phyloP scores from a whole-genome alignment of 2,888 invertebrate species.

The Epinotia ramella region DNA sequence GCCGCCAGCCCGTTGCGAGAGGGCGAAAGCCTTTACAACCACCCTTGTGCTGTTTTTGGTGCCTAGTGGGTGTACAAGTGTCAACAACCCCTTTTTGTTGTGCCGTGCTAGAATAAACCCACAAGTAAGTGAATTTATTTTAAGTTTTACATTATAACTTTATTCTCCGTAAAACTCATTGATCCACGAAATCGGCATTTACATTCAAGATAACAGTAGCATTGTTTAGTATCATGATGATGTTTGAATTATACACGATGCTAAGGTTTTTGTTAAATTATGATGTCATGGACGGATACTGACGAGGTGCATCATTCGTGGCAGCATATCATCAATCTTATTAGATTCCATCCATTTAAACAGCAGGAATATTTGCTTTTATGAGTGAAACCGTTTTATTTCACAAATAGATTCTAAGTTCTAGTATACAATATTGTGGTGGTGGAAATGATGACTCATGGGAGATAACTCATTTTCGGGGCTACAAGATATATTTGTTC shows the following conservation, averaged over 20 bases:
- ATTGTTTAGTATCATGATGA: neutral
- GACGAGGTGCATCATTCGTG: constrained; percentile 23
- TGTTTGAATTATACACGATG: constrained; percentile 42
- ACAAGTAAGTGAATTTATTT: constrained; percentile 65
- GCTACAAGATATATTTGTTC: neutral
- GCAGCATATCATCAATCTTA: constrained; percentile 27
- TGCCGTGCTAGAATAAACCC: constrained; percentile 65
- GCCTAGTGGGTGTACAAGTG: constrained; percentile 72
- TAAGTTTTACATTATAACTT: constrained; percentile 30
- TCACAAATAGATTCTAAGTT: neutral
- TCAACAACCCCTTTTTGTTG: constrained; percentile 48
- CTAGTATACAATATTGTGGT: neutral
- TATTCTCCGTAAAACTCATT: constrained; percentile 19
- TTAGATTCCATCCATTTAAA: neutral
- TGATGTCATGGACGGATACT: constrained; percentile 67
- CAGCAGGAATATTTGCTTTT: neutral
- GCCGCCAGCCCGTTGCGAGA: constrained; percentile 39
- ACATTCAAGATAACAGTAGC: neutral
- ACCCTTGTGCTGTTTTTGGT: constrained; percentile 77
- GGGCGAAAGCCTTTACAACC: constrained; percentile 66
- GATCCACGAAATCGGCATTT: constrained; percentile 12
- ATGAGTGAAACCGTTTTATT: neutral
- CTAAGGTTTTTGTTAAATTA: constrained; percentile 40
- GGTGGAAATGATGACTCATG: neutral
- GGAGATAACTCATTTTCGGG: constrained; percentile 4